Base-by-base conservation (phyloP, 1,140 invertebrate genomes). In the Caenorhabditis inopinata region DNA sequence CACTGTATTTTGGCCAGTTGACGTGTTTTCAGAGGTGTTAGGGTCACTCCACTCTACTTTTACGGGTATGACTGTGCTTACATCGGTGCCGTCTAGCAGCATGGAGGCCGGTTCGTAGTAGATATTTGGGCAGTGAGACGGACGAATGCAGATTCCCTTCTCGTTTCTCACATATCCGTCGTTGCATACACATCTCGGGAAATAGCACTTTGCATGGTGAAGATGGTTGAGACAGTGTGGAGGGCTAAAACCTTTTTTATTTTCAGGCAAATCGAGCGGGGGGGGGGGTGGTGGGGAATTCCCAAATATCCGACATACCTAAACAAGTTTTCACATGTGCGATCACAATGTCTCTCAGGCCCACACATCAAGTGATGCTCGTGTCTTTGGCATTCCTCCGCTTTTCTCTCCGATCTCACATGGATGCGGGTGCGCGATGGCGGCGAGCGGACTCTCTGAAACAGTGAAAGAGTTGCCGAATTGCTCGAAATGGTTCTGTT, bases 281-380 rank as follows among this genome's bases (percentile, higher is more conserved):
- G n/a, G n/a, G n/a, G n/a, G n/a, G n/a, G 42, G 35, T 0, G 18
- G 9, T 32, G 18, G 11, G 25, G 12, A 38, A 18, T 32, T 73
- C 2, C 62, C 6, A 18, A 16, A 32, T 0, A n/a, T 23, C n/a
- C n/a, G n/a, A 47, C 25, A 45, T 35, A 79, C 78, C 78, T 79
- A 46, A 68, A 79, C 11, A 79, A 14, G 27, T 79, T 79, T 7
- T 79, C 78, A 16, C 78, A 79, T 18, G 51, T 79, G 29, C 42
- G 35, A n/a, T 79, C 78, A 16, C 78, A 79, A 35, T 79, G 48
- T 27, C 38, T 79, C 38, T 79, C 78, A 1, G 78, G 78, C 23
- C 78, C 78, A 14, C 78, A 79, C 42, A 74, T 47, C 12, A 79
- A 18, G 16, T 79, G 78, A 51, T 74, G 46, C 45, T 79, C 78